Evolutionary conservation across 1,140 invertebrate genomes (phyloP), one percentile per base, ranked within the genome.

Genomic region (Zaprionus africanus): DNA sequence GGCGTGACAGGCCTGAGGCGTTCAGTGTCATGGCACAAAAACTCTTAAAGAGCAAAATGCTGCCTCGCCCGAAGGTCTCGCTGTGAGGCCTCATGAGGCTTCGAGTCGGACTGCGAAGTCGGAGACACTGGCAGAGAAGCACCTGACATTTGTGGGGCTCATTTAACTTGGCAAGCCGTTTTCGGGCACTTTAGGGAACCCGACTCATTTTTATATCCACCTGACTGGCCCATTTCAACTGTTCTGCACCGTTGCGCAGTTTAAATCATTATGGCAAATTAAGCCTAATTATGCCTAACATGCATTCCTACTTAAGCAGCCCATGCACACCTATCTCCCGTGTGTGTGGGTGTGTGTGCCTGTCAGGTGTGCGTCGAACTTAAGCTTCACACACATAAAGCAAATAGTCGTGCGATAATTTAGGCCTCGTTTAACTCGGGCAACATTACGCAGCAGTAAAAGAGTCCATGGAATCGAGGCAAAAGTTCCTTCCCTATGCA

Each of bases 241-340:
- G 76, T 81, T 87, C 57, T 83, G 80, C 84, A 53, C 71, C 54
- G 84, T 26, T 88, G 71, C 66, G 70, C 81, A 81, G 81, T 81
- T 87, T 88, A 87, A 87, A 87, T 88, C 84, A 88, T 87, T 86
- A 81, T 75, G 81, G 69, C 71, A 90, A 87, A 87, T 87, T 87
- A 90, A 73, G 69, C 81, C 79, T 87, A 84, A 87, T 87, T 87
- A 90, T 86, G 71, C 73, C 71, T 72, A 81, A 88, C 84, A 87
- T 84, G 85, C 73, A 90, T 87, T 90, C 71, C 66, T 79, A 87
- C 84, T 87, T 90, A 81, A 54, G 64, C 67, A 43, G 7, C 13
- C 67, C 58, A 31, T 9, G 41, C 41, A 19, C n/a, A 46, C 6
- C 41, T 46, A 34, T 63, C 34, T 22, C 19, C 22, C 2, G 22